Base-by-base conservation (phyloP, 2,113 vertebrate genomes). In the Neogobius melanostomus region DNA sequence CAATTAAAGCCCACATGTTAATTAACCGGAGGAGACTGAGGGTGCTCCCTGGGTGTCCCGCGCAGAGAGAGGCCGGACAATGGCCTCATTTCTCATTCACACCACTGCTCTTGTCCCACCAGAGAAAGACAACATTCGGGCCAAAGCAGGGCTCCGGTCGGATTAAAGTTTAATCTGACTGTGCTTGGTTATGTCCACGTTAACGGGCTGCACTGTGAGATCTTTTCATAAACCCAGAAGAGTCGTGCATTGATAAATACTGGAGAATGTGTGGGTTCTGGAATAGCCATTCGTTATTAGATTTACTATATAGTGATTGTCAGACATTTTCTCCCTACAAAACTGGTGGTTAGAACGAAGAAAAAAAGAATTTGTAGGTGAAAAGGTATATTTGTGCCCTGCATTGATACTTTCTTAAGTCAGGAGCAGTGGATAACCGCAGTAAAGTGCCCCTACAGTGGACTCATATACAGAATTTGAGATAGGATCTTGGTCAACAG, bases 1-100 rank as follows among this genome's bases (percentile, higher is more conserved):
- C 68, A 79, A 86, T 82, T 72, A 71, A 77, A 83, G 69, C 67
- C 61, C 64, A 67, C 70, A 72, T 68, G 67, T 75, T 79, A 64
- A 83, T 86, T 79, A 76, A 66, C 42, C 48, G 57, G 46, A 64
- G 6, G 14, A 69, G 44, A 62, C 64, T 53, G 36, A 52, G 57
- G 47, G 49, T n/a, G 44, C 73, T 71, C 53, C 71, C 64, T 59
- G 54, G 64, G 68, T 74, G 68, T 83, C 61, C 65, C 21, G 61
- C 7, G 11, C 21, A 52, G 52, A 15, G 28, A 36, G 12, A 36
- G 9, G 17, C 61, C 53, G 69, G 49, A 51, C 14, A 2, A 36
- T 48, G 44, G 50, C 36, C 60, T 53, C 42, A 47, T 67, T 61
- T 70, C 61, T 54, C 44, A 72, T 60, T 52, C 67, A 64, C 8